Percentiles rank a stretch among this genome's conserved stretches.
These are phyloP conservation scores for Diceros bicornis DNA, from an alignment of 2,797 vertebrate species.

Conservation along the genomic window DNA sequence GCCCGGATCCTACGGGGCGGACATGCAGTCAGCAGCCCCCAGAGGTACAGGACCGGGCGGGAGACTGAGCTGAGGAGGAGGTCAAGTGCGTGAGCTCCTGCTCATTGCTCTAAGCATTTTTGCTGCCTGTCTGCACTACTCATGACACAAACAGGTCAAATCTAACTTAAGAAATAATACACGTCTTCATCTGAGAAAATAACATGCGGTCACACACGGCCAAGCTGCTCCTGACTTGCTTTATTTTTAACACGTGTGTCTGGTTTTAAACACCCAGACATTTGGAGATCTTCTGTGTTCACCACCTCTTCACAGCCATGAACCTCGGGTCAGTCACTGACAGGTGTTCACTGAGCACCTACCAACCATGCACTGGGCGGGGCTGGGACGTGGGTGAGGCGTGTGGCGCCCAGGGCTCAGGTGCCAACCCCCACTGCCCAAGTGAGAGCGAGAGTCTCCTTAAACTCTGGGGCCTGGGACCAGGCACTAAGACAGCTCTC, in stretches of 20 bases:
- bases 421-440: neutral
- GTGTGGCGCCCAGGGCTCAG: neutral
- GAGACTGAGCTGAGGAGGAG: neutral
- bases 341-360: neutral
- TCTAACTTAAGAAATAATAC: neutral
- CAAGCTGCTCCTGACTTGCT: neutral
- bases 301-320: neutral
- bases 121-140: neutral
- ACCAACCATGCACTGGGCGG: no score
- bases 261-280: constrained; percentile 9
- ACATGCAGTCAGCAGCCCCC: neutral
- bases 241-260: neutral
- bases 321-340: neutral
- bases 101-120: neutral
- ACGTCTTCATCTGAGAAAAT: neutral
- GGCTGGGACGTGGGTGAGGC: no score
- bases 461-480: neutral
- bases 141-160: neutral
- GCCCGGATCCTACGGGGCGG: neutral
- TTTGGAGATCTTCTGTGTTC: neutral
- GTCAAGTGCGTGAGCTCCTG: neutral
- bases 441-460: neutral
- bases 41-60: neutral
- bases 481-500: neutral
- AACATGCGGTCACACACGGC: neutral